Evolutionary conservation across 2,888 invertebrate species (phyloP).

Genomic region (Drosophila affinis): DNA sequence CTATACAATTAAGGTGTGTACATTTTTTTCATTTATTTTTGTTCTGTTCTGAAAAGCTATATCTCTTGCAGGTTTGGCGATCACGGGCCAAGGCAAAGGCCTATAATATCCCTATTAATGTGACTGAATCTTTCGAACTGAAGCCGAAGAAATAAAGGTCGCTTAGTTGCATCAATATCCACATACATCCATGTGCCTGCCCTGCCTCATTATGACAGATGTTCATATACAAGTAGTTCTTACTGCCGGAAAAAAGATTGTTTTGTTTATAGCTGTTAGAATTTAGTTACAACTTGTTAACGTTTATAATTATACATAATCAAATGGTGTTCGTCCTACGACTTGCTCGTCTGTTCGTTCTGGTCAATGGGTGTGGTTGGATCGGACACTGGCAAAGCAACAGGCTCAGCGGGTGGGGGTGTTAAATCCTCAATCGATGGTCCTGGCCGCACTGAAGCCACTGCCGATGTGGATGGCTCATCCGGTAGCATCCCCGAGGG

Average conservation of each 20-base stretch:
- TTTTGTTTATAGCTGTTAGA: slow-evolving; percentile 9
- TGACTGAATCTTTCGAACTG: slow-evolving; percentile 75
- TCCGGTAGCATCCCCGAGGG: slow-evolving; percentile 20
- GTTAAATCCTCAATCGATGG: too few species aligned
- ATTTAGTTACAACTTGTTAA: slow-evolving; percentile 48
- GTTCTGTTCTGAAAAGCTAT: neutral
- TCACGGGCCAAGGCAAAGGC: slow-evolving; percentile 74
- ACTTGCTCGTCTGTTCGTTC: slow-evolving; percentile 15
- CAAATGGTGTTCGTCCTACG: slow-evolving; percentile 28
- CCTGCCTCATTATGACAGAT: slow-evolving; percentile 2
- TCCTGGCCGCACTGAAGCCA: neutral
- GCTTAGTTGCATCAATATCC: neutral
- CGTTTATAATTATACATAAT: slow-evolving; percentile 41
- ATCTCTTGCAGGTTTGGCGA: slow-evolving; percentile 76
- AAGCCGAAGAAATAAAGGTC: slow-evolving; percentile 58
- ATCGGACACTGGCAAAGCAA: neutral
- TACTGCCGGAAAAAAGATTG: slow-evolving; percentile 13
- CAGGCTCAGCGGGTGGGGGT: slow-evolving; percentile 18
- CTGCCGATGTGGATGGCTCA: slow-evolving; percentile 57
- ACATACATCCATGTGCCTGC: slow-evolving; percentile 26
- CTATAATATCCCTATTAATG: slow-evolving; percentile 65
- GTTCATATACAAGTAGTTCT: slow-evolving; percentile 2
- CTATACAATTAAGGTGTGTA: slow-evolving; percentile 87
- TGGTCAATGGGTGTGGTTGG: neutral
- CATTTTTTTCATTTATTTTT: accelerated